Base-by-base conservation (phyloP, 2,888 invertebrate genomes). In the Apantesis nais region DNA sequence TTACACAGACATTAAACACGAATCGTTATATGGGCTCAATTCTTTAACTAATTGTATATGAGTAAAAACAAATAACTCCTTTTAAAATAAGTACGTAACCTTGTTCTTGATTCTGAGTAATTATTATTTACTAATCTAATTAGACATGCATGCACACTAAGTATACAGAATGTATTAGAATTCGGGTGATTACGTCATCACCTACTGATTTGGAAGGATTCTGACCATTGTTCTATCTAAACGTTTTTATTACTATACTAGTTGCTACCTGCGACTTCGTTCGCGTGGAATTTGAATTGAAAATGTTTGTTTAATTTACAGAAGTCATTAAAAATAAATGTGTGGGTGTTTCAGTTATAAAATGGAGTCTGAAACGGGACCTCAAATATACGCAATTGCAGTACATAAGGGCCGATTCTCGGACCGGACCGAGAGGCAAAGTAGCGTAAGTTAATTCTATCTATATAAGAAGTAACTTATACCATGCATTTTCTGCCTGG, bases 1-100 rank as follows among this genome's bases (percentile, higher is more conserved):
- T 68, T 72, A 72, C 66, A 66, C 72, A 72, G 65, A 66, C 72
- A 72, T 69, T 72, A 66, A 68, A 72, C 72, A 72, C 68, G 58
- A 66, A 72, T 69, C 63, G 62, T 64, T 66, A 62, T 55, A 66
- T 29, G 68, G 22, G 48, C 66, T 65, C 68, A 66, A 68, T 64
- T 68, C 55, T 65, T 61, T 62, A 16, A 31, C 52, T 58, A 64
- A 41, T 58, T 71, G 67, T 71, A 29, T 61, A 62, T 62, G 39
- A 34, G 63, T 64, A 67, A 52, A 63, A 67, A 65, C 37, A 31
- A 67, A 62, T 44, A 52, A 31, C 14, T 39, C 25, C 37, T 48
- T 34, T 37, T 62, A 25, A 37, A 62, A 62, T 48, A 37, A 52
- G 34, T 52, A 7, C 39, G 31, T 39, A 16, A 44, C n/a, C 61